These are phyloP conservation scores for Eledona agricola DNA, from an alignment of 2,888 invertebrate species.

Conservation along the genomic window DNA sequence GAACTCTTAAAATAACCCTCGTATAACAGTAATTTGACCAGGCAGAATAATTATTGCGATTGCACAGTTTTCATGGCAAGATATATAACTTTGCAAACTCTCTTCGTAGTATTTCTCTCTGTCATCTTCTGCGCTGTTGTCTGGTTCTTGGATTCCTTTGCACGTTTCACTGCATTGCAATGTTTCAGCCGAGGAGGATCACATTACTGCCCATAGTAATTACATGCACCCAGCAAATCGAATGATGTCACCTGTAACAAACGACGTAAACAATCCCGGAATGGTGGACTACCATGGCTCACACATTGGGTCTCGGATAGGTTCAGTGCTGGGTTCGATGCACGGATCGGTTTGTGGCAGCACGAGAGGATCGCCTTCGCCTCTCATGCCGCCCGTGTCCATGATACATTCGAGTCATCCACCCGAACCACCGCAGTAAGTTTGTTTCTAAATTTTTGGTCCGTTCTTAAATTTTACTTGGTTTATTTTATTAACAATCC, in stretches of 20 bases:
- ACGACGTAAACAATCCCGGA: constrained; percentile 67
- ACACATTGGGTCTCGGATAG: constrained; percentile 58
- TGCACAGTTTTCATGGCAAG: no score
- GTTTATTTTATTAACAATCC: constrained; percentile 31
- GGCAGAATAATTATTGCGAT: no score
- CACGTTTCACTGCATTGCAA: no score
- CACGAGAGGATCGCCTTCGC: constrained; percentile 59
- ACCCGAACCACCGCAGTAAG: constrained; percentile 58
- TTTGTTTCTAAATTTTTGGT: constrained; percentile 31
- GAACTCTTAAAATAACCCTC: no score
- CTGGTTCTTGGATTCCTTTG: no score
- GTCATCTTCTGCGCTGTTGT: no score
- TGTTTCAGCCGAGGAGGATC: constrained; percentile 78
- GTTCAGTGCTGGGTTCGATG: constrained; percentile 59
- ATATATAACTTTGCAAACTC: no score
- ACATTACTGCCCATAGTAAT: constrained; percentile 62
- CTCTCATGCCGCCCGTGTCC: constrained; percentile 59
- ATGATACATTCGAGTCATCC: constrained; percentile 58
- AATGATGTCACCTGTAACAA: constrained; percentile 61
- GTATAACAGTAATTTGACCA: no score
- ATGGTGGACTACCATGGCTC: constrained; percentile 56
- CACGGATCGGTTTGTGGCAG: constrained; percentile 60
- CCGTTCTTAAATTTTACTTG: constrained; percentile 6
- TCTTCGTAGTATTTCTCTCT: no score
- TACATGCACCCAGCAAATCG: constrained; percentile 54